These are phyloP conservation scores for Lucifuga dentata DNA, from an alignment of 2,113 vertebrate species.

Conservation along the genomic window DNA sequence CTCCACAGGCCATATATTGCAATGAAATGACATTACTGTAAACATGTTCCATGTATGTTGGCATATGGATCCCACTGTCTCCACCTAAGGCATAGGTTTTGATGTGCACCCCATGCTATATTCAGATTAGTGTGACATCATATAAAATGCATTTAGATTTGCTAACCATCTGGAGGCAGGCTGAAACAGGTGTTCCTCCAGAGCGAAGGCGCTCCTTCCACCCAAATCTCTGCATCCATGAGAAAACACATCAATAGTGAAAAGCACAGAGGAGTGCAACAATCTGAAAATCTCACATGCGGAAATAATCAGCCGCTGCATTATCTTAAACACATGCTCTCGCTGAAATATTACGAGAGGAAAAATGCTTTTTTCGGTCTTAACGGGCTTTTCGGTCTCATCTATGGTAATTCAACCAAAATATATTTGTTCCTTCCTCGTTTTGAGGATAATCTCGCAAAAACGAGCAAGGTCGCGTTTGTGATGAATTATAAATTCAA, in stretches of 20 bases:
- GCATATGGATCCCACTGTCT: constrained; percentile 58
- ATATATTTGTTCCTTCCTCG: neutral
- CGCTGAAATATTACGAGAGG: neutral
- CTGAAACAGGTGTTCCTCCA: constrained; percentile 76
- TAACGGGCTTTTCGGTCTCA: constrained; percentile 7
- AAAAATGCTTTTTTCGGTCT: neutral
- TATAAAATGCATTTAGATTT: constrained; percentile 76
- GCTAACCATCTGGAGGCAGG: constrained; percentile 77
- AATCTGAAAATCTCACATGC: constrained; percentile 7
- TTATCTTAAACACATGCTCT: neutral
- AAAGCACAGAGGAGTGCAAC: constrained; percentile 13
- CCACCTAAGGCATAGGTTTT: constrained; percentile 62
- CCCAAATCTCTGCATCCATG: constrained; percentile 62
- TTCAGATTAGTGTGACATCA: constrained; percentile 78
- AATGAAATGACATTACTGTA: constrained; percentile 33
- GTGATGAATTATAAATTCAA: constrained; percentile 47
- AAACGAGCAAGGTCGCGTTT: constrained; percentile 3
- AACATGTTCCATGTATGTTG: constrained; percentile 48
- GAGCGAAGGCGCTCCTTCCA: constrained; percentile 68
- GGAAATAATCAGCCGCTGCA: constrained; percentile 22
- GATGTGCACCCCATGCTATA: constrained; percentile 63
- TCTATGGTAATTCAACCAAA: neutral
- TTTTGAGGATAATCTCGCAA: neutral
- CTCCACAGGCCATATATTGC: constrained; percentile 3
- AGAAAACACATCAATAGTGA: constrained; percentile 68